Evolutionary conservation across 1,140 invertebrate species (phyloP).

Genomic region (honey bee (Apis mellifera)): DNA sequence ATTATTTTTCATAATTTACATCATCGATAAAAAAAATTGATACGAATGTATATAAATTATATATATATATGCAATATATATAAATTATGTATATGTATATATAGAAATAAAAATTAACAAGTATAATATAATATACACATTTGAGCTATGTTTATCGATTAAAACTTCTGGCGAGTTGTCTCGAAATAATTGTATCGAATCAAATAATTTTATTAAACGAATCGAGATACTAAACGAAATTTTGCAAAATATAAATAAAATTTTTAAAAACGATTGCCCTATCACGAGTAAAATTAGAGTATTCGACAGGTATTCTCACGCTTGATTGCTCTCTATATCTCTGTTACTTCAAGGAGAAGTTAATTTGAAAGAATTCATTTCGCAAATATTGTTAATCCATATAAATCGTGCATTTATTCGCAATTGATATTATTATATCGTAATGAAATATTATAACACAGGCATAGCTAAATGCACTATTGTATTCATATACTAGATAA

Average conservation of each 20-base stretch:
- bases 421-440: conserved; percentile 13
- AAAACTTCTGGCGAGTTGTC: no score
- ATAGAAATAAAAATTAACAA: no score
- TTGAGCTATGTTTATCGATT: no score
- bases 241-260: neutral
- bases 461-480: conserved; percentile 7
- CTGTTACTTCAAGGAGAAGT: neutral
- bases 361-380: neutral
- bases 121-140: no score
- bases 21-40: no score
- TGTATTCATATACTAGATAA: neutral
- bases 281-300: conserved; percentile 22
- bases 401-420: conserved; percentile 19
- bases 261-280: neutral
- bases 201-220: no score
- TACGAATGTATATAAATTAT: no score
- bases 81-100: no score
- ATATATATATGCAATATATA: no score
- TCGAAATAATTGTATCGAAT: no score
- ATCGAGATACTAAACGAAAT: no score
- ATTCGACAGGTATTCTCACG: conserved; percentile 44
- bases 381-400: conserved; percentile 10
- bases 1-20: no score
- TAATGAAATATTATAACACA: neutral
- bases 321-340: neutral